Conservation (phyloP, 2,888 invertebrate species). For the Hypomecis atomaria region DNA sequence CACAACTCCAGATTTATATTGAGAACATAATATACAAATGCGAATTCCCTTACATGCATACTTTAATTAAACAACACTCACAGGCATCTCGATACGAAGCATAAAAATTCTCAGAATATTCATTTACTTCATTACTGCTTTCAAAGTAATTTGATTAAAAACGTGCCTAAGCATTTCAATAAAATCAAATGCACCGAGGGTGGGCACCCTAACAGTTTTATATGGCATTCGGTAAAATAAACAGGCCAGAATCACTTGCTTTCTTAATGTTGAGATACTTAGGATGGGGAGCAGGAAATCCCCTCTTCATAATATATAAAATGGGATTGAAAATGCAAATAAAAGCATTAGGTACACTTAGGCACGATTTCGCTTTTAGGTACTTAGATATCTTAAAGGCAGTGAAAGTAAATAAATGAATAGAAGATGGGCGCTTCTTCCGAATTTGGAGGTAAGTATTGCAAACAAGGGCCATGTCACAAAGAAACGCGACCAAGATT, state of each 20-base stretch:
- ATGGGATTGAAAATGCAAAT: constrained; percentile 12
- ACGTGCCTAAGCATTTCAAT: constrained; percentile 59
- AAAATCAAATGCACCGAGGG: constrained; percentile 47
- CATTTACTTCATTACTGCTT: constrained; percentile 3
- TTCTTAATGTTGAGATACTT: constrained; percentile 15
- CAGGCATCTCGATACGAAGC: constrained; percentile 7
- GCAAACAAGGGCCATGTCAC: too few relatives aligned
- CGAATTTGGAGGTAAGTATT: neutral
- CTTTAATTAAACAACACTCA: constrained; percentile 11
- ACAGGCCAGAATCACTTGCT: constrained; percentile 24
- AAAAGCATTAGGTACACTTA: neutral
- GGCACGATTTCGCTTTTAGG: too few relatives aligned
- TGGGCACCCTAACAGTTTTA: constrained; percentile 26
- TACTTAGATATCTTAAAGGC: neutral
- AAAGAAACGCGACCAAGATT: too few relatives aligned
- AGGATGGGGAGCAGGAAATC: constrained; percentile 1
- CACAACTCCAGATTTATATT: neutral
- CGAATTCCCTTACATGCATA: constrained; percentile 9
- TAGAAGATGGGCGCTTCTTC: too few relatives aligned
- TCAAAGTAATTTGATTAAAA: constrained; percentile 52
- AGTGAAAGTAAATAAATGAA: neutral
- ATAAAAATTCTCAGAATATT: constrained; percentile 2
- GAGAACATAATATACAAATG: constrained; percentile 5
- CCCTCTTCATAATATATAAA: constrained; percentile 6
- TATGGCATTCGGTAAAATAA: constrained; percentile 24